Conservation (phyloP, 2,797 vertebrate species). For the Nasua narica region DNA sequence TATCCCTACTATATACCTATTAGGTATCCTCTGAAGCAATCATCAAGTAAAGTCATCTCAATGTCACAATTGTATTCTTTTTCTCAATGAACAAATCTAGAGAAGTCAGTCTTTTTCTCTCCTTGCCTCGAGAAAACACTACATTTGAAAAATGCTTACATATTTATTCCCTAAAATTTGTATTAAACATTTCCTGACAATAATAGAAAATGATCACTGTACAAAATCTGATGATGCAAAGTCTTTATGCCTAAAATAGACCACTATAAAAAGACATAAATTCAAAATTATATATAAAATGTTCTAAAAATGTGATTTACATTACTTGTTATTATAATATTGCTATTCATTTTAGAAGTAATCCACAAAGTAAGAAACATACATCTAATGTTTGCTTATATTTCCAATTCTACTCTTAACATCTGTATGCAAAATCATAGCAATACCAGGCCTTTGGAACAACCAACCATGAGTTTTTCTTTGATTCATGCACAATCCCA, state of each 20-base stretch:
- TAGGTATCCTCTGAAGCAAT: background rate
- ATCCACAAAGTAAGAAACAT: background rate
- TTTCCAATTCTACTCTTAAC: background rate
- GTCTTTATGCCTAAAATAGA: background rate
- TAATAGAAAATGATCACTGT: background rate
- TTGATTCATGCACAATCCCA: background rate
- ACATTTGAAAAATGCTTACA: background rate
- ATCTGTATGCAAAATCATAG: background rate
- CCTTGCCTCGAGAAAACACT: background rate
- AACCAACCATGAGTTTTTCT: background rate
- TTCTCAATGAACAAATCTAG: background rate
- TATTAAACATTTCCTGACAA: background rate
- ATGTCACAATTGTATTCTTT: background rate
- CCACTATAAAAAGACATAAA: background rate
- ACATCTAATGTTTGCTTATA: background rate
- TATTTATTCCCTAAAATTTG: background rate
- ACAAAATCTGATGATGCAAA: background rate
- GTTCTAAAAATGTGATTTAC: background rate
- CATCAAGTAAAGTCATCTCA: background rate
- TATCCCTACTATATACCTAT: background rate
- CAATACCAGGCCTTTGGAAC: background rate
- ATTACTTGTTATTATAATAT: background rate
- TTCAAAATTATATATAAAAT: constrained; percentile 8
- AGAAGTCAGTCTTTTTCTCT: background rate
- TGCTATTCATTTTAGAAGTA: background rate